A percentile compares a stretch with the other conserved stretches of the same genome.
phyloP scores from a whole-genome alignment of 1,140 invertebrate species.

The Drosophila santomea region DNA sequence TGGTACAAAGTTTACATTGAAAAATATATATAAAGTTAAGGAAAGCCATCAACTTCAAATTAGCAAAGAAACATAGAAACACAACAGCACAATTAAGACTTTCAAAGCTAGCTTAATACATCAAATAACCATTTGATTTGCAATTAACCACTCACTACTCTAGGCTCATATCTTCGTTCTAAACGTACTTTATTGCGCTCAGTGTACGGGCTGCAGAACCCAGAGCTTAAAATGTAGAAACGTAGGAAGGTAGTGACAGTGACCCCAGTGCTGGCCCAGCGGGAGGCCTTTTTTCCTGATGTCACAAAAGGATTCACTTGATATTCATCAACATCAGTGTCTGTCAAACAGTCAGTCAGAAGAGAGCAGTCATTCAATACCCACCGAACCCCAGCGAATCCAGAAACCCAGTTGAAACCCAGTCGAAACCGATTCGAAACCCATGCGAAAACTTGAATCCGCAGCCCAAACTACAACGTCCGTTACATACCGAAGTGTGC shows the following conservation, averaged over 20 bases:
- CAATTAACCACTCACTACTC: not conserved
- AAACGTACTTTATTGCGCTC: not conserved
- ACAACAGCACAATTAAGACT: too few relatives aligned
- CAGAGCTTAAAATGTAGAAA: constrained; percentile 15
- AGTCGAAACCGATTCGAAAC: constrained; percentile 20
- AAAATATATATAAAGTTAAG: too few relatives aligned
- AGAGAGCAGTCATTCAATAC: constrained; percentile 73
- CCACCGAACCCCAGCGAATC: constrained; percentile 30
- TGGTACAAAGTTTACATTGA: not conserved
- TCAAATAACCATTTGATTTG: too few relatives aligned
- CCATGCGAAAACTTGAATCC: constrained; percentile 30
- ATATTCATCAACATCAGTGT: constrained; percentile 85
- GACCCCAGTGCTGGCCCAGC: constrained; percentile 54
- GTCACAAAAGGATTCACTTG: constrained; percentile 85
- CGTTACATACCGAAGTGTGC: constrained; percentile 65
- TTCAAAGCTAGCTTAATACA: too few relatives aligned
- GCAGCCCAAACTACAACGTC: constrained; percentile 57
- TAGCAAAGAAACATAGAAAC: too few relatives aligned
- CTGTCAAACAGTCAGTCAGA: constrained; percentile 77
- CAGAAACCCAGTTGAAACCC: constrained; percentile 14
- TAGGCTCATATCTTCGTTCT: too few relatives aligned
- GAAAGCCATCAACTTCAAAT: too few relatives aligned
- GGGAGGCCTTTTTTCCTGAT: constrained; percentile 77
- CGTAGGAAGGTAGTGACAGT: constrained; percentile 3
- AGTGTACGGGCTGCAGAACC: not conserved